Base-by-base conservation (phyloP, 1,140 invertebrate species). In the Macrotrachela quadricornifera region DNA sequence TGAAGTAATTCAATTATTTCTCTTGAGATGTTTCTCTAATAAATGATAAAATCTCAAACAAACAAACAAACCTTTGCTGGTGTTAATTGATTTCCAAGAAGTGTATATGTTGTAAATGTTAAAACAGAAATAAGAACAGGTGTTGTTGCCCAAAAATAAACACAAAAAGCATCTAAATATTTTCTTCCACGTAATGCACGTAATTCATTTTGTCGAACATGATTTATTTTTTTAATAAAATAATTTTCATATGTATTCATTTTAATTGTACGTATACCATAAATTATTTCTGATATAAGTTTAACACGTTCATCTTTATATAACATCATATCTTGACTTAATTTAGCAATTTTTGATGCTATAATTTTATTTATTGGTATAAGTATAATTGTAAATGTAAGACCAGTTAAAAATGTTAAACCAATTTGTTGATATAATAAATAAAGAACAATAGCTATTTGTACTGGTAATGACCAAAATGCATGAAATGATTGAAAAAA, bases 121-220 rank as follows among this genome's bases (percentile, higher is more conserved):
- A 91, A 71, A 50, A 92, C 78, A 1, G 86, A 81, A 57, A 97
- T 90, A 1, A 95, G 62, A 45, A 95, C 82, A 0, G 91, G 91
- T n/a, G 91, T 95, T 10, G 86, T 90, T 1, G 91, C 92, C 92
- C 92, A 97, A 66, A 97, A 85, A 66, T 87, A 95, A 1, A 96
- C 92, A 72, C 91, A 97, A 46, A 92, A 68, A n/a, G 91, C 92
- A 73, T 97, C 92, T 55, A 97, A 68, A 71, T 96, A 97, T 72
- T 97, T 97, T 57, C 86, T 74, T 15, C 79, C 78, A 47, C 58
- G 52, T 17, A 54, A 57, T 79, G 78, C 45, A 91, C 66, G 62
- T 79, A 81, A 49, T 77, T 77, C 16, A 91, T 62, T 72, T 91
- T 85, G 42, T 70, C 86, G 73, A 12, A 79, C 67, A 57, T 73